phyloP scores from a whole-genome alignment of 2,888 invertebrate genomes.

The Choristoneura rosaceana region DNA sequence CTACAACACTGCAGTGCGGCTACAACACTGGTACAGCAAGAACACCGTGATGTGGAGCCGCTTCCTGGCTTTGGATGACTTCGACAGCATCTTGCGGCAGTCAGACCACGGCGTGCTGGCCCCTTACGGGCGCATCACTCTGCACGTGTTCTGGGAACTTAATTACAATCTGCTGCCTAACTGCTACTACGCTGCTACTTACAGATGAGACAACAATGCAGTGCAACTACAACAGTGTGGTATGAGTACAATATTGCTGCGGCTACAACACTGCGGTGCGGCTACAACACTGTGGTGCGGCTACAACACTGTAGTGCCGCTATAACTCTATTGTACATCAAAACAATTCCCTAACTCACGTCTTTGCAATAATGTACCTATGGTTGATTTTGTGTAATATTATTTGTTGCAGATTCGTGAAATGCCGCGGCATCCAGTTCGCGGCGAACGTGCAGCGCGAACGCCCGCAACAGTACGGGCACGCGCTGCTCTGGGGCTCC shows the following conservation, averaged over 20 bases:
- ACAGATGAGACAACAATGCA: constrained; percentile 82
- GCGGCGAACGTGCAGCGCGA: constrained; percentile 94
- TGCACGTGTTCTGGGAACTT: constrained; percentile 99
- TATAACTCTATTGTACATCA: background rate
- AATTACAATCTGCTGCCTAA: constrained; percentile 99
- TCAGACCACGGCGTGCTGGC: constrained; percentile 99
- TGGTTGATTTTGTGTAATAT: too few relatives aligned
- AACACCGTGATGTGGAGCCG: background rate
- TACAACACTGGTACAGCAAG: background rate
- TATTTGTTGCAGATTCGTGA: constrained; percentile 90
- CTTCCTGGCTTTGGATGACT: constrained; percentile 97
- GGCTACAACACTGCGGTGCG: background rate
- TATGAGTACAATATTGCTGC: background rate
- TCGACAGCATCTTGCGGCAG: constrained; percentile 97
- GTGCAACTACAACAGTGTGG: background rate
- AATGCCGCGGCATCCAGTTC: constrained; percentile 94
- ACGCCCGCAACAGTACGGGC: constrained; percentile 96
- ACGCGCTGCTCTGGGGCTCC: constrained; percentile 98
- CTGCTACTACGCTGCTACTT: constrained; percentile 99
- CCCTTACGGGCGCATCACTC: constrained; percentile 97
- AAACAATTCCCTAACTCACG: too few relatives aligned
- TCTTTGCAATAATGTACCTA: too few relatives aligned
- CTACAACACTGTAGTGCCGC: background rate
- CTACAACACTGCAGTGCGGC: background rate
- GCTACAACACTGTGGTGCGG: background rate